These are phyloP conservation scores for Alectoris magna DNA, from an alignment of 2,797 vertebrate species.

Conservation along the genomic window DNA sequence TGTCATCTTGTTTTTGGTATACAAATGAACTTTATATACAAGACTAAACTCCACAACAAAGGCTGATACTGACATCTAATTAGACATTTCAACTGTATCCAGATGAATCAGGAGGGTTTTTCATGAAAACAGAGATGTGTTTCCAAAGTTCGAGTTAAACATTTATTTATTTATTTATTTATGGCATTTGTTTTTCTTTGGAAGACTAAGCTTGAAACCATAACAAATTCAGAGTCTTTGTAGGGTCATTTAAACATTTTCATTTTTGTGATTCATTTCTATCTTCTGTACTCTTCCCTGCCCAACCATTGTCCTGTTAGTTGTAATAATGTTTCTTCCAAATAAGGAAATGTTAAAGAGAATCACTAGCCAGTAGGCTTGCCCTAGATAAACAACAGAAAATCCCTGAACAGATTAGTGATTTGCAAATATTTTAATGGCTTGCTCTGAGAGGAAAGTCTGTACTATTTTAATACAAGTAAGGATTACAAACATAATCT, in stretches of 20 bases:
- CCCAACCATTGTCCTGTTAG: not conserved
- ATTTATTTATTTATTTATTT: not conserved
- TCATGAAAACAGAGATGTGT: not conserved
- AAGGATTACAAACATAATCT: conserved; percentile 34
- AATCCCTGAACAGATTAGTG: conserved; percentile 27
- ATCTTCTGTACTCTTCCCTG: not conserved
- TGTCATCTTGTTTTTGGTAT: not conserved
- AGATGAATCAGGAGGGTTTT: not conserved
- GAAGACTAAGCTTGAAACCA: not conserved
- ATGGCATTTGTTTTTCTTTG: not conserved
- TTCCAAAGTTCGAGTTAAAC: not conserved
- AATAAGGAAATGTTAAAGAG: not conserved
- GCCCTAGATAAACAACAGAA: conserved; percentile 39
- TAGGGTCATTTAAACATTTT: not conserved
- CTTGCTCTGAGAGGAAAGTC: not conserved
- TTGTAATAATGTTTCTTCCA: not conserved
- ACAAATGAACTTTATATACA: not conserved
- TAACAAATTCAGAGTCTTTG: not conserved
- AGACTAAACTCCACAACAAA: not conserved
- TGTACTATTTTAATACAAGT: not conserved
- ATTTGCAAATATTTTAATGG: conserved; percentile 23
- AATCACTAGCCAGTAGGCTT: not conserved
- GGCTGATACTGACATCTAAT: not conserved
- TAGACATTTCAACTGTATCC: not conserved
- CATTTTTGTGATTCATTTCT: not conserved